These are phyloP conservation scores for Campylomormyrus tamandua DNA, from an alignment of 2,113 vertebrate genomes.

Conservation along the genomic window DNA sequence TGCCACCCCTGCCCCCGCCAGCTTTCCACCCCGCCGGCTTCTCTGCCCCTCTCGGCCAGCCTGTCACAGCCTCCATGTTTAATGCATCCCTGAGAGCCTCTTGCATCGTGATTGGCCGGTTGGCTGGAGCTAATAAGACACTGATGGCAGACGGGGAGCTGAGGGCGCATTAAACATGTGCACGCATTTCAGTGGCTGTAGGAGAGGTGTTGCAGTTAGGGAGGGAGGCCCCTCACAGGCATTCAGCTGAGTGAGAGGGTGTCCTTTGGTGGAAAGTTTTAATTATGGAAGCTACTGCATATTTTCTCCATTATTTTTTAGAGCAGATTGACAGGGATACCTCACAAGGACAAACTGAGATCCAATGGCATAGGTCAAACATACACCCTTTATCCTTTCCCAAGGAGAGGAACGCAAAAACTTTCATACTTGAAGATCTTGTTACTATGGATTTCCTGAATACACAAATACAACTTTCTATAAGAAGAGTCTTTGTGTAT, in stretches of 20 bases:
- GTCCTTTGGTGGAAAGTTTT: neutral
- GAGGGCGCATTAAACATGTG: neutral
- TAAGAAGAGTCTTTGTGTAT: neutral
- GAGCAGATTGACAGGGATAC: neutral
- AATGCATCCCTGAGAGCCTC: conserved; percentile 9
- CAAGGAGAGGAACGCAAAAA: neutral
- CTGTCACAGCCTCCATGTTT: conserved; percentile 12
- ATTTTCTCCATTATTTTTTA: neutral
- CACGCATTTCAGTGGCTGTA: neutral
- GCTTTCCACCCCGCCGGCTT: neutral
- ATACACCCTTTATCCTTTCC: neutral
- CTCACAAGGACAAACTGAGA: neutral
- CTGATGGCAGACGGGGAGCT: neutral
- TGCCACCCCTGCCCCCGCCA: neutral
- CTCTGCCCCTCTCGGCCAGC: neutral
- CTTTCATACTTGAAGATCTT: neutral
- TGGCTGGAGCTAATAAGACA: conserved; percentile 14
- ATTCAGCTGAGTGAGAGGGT: neutral
- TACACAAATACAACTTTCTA: neutral
- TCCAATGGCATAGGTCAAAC: neutral
- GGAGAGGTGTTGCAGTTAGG: neutral
- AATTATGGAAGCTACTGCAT: conserved; percentile 1
- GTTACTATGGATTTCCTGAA: conserved; percentile 7
- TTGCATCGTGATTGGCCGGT: neutral
- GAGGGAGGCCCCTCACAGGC: neutral